Base-by-base conservation (phyloP, 2,888 invertebrate genomes). In the Leptinotarsa rubiginosa region DNA sequence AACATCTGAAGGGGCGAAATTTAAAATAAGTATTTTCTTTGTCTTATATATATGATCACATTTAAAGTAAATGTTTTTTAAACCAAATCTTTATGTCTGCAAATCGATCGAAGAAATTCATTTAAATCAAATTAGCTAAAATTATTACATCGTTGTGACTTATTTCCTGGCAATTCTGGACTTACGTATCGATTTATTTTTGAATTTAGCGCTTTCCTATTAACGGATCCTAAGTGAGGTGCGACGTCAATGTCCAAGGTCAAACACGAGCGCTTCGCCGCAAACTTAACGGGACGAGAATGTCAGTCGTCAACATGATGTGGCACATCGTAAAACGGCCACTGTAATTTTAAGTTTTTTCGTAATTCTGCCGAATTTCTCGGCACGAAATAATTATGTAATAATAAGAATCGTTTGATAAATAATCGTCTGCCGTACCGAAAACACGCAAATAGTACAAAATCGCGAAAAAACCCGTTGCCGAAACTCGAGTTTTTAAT, bases 251-350 rank as follows among this genome's bases (percentile, higher is more conserved):
- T 47, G 16, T 70, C 71, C 80, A 77, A 78, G 79, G 79, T 82
- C 79, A 78, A 78, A 80, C 79, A 83, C 81, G 82, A 83, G 84
- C 84, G 84, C 81, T 80, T 78, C 79, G 79, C 72, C 52, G 79
- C 78, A 71, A 76, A 74, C 56, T 74, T 76, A 70, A 74, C 74
- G 71, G 74, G 65, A 71, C 52, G 73, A 72, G 71, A 77, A 79
- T 79, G 83, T 83, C 86, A 88, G 88, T 88, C 87, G 88, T 87
- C 87, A 87, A 88, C 87, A 88, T 88, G 88, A 88, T 88, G 88
- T 88, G 88, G 88, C 88, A 88, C 85, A 86, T 87, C 87, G 87
- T 85, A 84, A 85, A 86, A 85, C 86, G 86, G 87, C 87, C 87
- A 87, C 87, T 83, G 84, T 86, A 87, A 85, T 86, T 87, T 87